A percentile compares a stretch with the other conserved stretches of the same genome.
Evolutionary conservation across 2,797 vertebrate genomes (phyloP).

Genomic region (Poecilia picta): DNA sequence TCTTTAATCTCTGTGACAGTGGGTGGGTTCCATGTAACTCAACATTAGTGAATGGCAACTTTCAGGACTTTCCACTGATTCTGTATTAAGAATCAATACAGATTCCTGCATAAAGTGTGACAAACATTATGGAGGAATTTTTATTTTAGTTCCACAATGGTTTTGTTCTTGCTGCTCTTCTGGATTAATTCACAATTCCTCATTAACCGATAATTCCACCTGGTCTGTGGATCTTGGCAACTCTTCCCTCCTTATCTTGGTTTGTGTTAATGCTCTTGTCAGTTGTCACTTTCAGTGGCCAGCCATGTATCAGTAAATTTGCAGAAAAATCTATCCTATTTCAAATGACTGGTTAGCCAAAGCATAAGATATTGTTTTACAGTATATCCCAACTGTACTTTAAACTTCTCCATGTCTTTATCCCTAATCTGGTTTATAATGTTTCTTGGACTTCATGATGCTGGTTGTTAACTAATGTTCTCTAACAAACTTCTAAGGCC

Average conservation of each 20-base stretch:
- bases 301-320: neutral
- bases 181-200: neutral
- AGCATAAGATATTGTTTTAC: neutral
- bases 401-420: neutral
- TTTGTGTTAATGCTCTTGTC: neutral
- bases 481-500: neutral
- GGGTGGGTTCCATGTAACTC: too few relatives aligned
- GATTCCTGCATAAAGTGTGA: too few relatives aligned
- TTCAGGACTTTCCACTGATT: neutral
- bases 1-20: neutral
- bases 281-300: neutral
- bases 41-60: neutral
- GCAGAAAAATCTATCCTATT: neutral
- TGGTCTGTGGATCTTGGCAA: neutral
- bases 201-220: neutral
- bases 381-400: neutral
- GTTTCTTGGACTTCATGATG: neutral
- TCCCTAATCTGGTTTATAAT: neutral
- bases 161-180: neutral
- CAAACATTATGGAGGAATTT: neutral
- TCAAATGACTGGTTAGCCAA: neutral
- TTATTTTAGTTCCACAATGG: neutral
- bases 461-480: neutral
- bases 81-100: too few relatives aligned
- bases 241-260: neutral